Evolutionary conservation across 2,797 vertebrate genomes (phyloP).

Genomic region (Acridotheres tristis): DNA sequence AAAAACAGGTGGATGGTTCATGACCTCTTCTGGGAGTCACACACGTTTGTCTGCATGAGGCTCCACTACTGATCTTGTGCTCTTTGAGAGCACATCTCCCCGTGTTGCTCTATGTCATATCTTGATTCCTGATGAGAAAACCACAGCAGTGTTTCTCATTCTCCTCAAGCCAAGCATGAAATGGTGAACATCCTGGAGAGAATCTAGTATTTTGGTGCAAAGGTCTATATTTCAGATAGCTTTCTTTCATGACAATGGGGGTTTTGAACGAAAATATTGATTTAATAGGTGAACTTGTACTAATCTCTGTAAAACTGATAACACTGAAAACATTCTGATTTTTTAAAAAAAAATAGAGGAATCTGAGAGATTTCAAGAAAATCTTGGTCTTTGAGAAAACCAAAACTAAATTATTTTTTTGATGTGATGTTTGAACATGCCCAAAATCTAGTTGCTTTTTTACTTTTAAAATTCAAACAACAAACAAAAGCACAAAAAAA

Average conservation of each 20-base stretch:
- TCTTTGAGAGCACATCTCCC: background rate
- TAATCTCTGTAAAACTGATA: background rate
- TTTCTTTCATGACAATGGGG: background rate
- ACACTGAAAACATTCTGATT: background rate
- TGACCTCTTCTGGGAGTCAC: background rate
- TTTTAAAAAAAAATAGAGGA: background rate
- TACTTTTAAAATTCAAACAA: background rate
- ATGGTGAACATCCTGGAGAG: background rate
- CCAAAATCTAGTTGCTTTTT: background rate
- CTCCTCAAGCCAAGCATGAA: background rate
- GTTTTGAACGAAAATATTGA: background rate
- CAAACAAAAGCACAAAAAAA: background rate
- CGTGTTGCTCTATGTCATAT: accelerated
- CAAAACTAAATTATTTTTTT: background rate
- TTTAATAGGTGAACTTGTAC: background rate
- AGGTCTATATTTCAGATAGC: background rate
- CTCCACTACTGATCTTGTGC: background rate
- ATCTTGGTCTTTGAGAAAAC: background rate
- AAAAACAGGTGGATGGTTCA: background rate
- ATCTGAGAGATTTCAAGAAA: background rate
- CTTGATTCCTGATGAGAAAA: background rate
- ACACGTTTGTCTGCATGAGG: background rate
- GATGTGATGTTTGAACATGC: background rate
- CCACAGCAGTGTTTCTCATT: background rate
- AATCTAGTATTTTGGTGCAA: background rate